Evolutionary conservation across 37 sponge, comb jelly and placozoan genomes (phyloP), one percentile per base, ranked within the genome.

Genomic region (Petrosia ficiformis): DNA sequence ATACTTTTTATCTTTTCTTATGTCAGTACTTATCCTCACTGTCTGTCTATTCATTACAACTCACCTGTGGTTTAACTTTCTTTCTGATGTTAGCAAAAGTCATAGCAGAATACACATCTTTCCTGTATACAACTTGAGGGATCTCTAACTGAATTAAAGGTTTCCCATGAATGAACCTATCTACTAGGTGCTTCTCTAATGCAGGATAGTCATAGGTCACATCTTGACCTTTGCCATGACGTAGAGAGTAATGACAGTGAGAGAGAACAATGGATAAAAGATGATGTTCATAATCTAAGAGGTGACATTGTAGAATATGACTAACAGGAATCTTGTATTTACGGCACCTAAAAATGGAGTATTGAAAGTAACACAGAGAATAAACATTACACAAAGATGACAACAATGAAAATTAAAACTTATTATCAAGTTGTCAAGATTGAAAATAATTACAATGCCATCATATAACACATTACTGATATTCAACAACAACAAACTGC

Each of bases 171-270:
- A 93, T 81, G 56, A 93, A 93, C 42, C 82, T 41, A 66, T 93
- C 80, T 34, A 84, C 74, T 59, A 93, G 81, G 70, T 93, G 86
- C 30, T 88, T 88, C 80, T 93, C 89, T n/a, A 93, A 83, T 41
- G 93, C 83, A 1, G 73, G 78, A 26, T 76, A 67, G 83, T 93
- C 83, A 42, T 93, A 93, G 44, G 58, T 25, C 30, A 93, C 57
- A 1, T 88, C 76, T 22, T 75, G 82, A 14, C 89, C 93, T 39
- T 88, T 68, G 4, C 93, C 93, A 52, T 82, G 36, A 2, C 16
- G 42, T 57, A 93, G 83, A 19, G 93, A 87, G 83, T 93, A 88
- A 41, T 72, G 82, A 42, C 89, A 88, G 83, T 93, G 93, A 42
- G 86, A 78, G 40, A 93, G 80, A 26, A 93, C 56, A 11, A 93